Base-by-base conservation (phyloP, 2,888 invertebrate genomes). In the Craniophora ligustri region DNA sequence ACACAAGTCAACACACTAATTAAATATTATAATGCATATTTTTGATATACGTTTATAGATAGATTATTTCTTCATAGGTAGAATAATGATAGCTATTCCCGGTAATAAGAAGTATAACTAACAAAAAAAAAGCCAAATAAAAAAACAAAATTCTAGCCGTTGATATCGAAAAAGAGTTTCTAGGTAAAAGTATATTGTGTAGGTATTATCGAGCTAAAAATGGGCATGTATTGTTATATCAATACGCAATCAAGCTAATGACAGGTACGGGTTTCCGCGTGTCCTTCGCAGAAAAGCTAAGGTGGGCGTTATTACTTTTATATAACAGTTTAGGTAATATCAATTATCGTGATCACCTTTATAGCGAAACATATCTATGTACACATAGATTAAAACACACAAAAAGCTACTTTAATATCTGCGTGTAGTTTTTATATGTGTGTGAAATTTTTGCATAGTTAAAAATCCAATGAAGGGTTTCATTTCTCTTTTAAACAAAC, bases 241-340 rank as follows among this genome's bases (percentile, higher is more conserved):
- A 46, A 28, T 13, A 30, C 13, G 23, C 30, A 45, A 53, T 59
- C 28, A 26, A 10, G n/a, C 0, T 54, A 65, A 65, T 65, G 39
- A 39, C 41, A 39, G 5, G 28, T 18, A 23, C 11, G 31, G n/a
- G 46, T 60, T 47, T 47, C 60, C 60, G 21, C 13, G 15, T 19
- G 28, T 39, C 39, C 32, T 62, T 58, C 40, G n/a, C 4, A n/a
- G n/a, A 26, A 40, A 11, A 19, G 6, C 21, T 40, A 38, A 23
- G 13, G 8, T 10, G 3, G 5, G 28, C 5, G 11, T 14, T 35
- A 42, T 14, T 26, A 26, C 26, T 26, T 26, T 26, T n/a, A 8
- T 21, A 21, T 21, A 21, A 3, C 8, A 1, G 3, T n/a, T 26
- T 3, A 26, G 26, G n/a, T 26, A 23, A n/a, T 23, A 26, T 26